A percentile compares a stretch with the other conserved stretches of the same genome.
Evolutionary conservation across 1,140 invertebrate genomes (phyloP).

Genomic region (Megalopta genalis): DNA sequence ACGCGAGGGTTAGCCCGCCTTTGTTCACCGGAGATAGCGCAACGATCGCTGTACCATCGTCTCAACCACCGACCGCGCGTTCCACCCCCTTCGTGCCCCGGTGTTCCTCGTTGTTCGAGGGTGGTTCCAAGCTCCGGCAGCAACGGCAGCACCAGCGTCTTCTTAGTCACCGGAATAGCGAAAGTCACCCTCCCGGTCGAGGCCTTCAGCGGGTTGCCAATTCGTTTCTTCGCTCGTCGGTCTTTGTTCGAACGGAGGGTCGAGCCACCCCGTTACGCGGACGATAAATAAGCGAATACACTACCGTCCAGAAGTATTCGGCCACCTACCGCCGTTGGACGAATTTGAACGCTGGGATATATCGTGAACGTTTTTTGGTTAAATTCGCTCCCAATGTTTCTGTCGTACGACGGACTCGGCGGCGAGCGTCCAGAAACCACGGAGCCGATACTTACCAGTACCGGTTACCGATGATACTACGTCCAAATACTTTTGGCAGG

Average conservation of each 20-base stretch:
- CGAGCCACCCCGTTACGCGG: conserved; percentile 57
- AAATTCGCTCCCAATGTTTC: too few species aligned
- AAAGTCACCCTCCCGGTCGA: conserved; percentile 29
- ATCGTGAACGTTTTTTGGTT: too few species aligned
- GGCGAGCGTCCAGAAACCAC: too few species aligned
- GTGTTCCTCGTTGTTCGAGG: conserved; percentile 9
- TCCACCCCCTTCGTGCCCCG: not conserved
- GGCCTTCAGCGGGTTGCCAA: conserved; percentile 49
- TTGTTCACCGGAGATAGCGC: conserved; percentile 50
- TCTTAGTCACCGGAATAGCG: conserved; percentile 54
- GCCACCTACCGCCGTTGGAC: too few species aligned
- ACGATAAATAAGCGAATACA: conserved; percentile 62
- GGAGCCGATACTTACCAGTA: too few species aligned
- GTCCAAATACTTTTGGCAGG: too few species aligned
- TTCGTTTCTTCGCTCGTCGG: conserved; percentile 58
- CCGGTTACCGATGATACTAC: too few species aligned
- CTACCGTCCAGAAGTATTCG: too few species aligned
- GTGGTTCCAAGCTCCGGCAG: not conserved
- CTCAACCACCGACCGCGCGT: conserved; percentile 54
- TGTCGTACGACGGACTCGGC: too few species aligned
- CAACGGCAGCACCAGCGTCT: conserved; percentile 26
- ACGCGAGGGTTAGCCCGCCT: conserved; percentile 19
- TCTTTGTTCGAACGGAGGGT: conserved; percentile 49
- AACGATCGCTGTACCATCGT: conserved; percentile 64
- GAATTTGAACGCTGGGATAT: too few species aligned